These are phyloP conservation scores for Bergia sp. DNA, from an alignment of 92 coral and sea anemone species.

Conservation along the genomic window DNA sequence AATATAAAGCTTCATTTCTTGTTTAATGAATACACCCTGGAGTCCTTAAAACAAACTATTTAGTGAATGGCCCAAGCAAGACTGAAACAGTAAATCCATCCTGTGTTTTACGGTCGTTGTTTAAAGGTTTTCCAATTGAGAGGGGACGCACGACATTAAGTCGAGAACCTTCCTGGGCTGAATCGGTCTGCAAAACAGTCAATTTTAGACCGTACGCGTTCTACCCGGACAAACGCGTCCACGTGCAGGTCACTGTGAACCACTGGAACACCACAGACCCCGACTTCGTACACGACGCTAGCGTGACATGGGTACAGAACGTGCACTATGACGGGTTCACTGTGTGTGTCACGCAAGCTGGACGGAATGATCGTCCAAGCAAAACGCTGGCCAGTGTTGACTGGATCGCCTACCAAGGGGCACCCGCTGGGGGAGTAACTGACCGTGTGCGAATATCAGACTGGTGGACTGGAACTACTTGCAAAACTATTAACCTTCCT, in stretches of 20 bases:
- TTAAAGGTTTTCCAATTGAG: conserved; percentile 49
- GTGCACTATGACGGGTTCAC: conserved; percentile 39
- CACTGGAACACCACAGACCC: conserved; percentile 37
- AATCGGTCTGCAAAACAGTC: conserved; percentile 42
- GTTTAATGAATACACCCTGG: too few relatives aligned
- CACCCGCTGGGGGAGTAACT: conserved; percentile 49
- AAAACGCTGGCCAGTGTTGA: conserved; percentile 28
- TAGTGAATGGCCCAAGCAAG: too few relatives aligned
- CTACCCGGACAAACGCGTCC: conserved; percentile 52
- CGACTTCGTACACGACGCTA: conserved; percentile 42
- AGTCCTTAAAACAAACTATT: too few relatives aligned
- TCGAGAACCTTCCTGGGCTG: conserved; percentile 31
- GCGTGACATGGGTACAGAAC: conserved; percentile 49
- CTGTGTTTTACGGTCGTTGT: too few relatives aligned
- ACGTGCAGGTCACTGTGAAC: conserved; percentile 51
- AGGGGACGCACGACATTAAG: conserved; percentile 41
- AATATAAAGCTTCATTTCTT: too few relatives aligned
- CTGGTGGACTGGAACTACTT: conserved; percentile 60
- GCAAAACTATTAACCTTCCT: conserved; percentile 42
- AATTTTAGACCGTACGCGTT: conserved; percentile 49
- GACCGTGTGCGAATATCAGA: conserved; percentile 17
- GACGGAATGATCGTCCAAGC: conserved; percentile 39
- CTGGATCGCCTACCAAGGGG: conserved; percentile 59
- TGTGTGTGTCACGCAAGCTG: conserved; percentile 42
- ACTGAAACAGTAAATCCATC: too few relatives aligned